Conservation (phyloP, 2,888 invertebrate species). For the Lepetodrilus schrolli region DNA sequence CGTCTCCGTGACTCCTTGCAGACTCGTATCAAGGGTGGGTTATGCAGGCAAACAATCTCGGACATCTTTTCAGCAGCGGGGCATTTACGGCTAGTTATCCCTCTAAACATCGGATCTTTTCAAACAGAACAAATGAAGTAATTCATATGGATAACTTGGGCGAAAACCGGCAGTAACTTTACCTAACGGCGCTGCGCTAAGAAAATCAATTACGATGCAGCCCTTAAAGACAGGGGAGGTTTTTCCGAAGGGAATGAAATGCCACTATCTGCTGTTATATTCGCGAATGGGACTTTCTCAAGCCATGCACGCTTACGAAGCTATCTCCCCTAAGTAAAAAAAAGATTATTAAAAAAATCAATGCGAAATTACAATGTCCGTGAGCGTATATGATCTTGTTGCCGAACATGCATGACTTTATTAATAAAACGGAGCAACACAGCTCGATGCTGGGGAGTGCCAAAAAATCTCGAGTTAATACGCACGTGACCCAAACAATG, state of each 20-base stretch:
- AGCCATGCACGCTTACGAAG: neutral
- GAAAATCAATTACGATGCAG: constrained; percentile 15
- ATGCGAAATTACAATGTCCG: constrained; percentile 1
- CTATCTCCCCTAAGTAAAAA: constrained; percentile 6
- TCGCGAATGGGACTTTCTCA: neutral
- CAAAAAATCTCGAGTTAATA: neutral
- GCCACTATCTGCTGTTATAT: constrained; percentile 18
- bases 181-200: constrained; percentile 10
- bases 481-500: constrained; percentile 21
- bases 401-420: constrained; percentile 4
- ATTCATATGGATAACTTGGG: constrained; percentile 24
- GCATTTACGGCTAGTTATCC: constrained; percentile 21
- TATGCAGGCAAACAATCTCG: neutral
- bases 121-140: constrained; percentile 26
- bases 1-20: neutral
- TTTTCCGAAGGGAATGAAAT: neutral
- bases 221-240: constrained; percentile 21
- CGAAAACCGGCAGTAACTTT: neutral
- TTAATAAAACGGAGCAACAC: constrained; percentile 16
- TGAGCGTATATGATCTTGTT: constrained; percentile 2
- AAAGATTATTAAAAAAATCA: too few relatives aligned
- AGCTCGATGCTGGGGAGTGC: too few relatives aligned
- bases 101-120: constrained; percentile 20
- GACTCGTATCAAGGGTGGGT: neutral
- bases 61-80: constrained; percentile 4